These are phyloP conservation scores for Arctocebus calabarensis DNA, from an alignment of 2,797 vertebrate species.

Conservation along the genomic window DNA sequence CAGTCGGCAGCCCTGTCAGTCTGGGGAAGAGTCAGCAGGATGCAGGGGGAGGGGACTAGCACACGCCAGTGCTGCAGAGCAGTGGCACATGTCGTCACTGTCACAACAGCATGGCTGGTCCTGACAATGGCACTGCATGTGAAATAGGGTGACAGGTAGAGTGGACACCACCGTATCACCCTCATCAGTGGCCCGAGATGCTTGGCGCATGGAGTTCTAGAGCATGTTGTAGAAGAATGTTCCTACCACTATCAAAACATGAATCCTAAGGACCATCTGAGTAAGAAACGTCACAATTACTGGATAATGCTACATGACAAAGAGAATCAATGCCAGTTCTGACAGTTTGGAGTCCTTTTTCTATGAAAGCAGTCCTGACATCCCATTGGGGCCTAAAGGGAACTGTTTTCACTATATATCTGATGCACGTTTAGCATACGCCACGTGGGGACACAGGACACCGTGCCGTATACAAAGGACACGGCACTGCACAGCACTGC, in stretches of 20 bases:
- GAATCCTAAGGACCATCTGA: background rate
- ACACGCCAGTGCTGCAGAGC: background rate
- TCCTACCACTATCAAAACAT: background rate
- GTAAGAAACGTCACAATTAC: background rate
- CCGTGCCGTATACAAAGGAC: fast-evolving
- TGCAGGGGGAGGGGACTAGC: background rate
- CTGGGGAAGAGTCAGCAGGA: too few relatives aligned
- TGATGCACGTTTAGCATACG: background rate
- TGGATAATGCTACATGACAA: background rate
- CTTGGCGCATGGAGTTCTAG: background rate
- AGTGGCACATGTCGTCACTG: too few relatives aligned
- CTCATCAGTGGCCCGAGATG: background rate
- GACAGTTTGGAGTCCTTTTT: background rate
- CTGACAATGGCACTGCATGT: background rate
- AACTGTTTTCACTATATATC: background rate
- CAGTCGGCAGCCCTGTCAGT: background rate
- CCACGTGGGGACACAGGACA: background rate
- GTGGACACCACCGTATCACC: background rate
- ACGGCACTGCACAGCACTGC: fast-evolving
- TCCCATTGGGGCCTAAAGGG: background rate
- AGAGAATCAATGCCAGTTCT: background rate
- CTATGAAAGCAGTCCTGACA: background rate
- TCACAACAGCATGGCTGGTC: background rate
- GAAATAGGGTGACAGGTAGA: fast-evolving
- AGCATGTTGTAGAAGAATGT: too few relatives aligned